Percentiles rank a stretch among this genome's conserved stretches.
These are phyloP conservation scores for Caenorhabditis tropicalis DNA, from an alignment of 1,140 invertebrate genomes.

Conservation along the genomic window DNA sequence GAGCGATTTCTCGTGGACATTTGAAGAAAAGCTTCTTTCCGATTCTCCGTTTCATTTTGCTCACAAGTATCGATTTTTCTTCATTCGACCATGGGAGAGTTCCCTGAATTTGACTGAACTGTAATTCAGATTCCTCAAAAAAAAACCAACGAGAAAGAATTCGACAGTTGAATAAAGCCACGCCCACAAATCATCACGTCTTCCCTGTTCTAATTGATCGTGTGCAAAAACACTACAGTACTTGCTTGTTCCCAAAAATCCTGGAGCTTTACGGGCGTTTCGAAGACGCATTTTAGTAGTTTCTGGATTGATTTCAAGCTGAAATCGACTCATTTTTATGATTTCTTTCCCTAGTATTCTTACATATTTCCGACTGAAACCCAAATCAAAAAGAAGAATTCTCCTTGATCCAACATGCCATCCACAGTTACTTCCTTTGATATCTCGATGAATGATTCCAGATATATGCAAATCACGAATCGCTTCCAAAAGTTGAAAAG, in stretches of 20 bases:
- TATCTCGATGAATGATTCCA: constrained; percentile 51
- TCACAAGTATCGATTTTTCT: neutral
- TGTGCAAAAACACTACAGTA: constrained; percentile 53
- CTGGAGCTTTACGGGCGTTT: constrained; percentile 34
- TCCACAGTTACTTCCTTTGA: constrained; percentile 51
- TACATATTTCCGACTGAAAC: constrained; percentile 50
- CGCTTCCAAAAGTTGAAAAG: constrained; percentile 42
- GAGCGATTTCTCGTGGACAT: constrained; percentile 45
- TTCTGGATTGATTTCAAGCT: neutral
- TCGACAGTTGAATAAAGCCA: constrained; percentile 55
- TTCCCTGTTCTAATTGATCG: constrained; percentile 45
- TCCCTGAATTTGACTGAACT: neutral
- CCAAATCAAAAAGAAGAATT: constrained; percentile 50
- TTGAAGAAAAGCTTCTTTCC: constrained; percentile 19
- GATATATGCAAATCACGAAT: constrained; percentile 49
- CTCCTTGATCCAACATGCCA: constrained; percentile 10
- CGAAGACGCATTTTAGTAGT: constrained; percentile 33
- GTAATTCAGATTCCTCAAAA: neutral
- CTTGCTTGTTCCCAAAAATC: constrained; percentile 51
- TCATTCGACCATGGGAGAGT: neutral
- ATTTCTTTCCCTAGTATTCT: too few relatives aligned
- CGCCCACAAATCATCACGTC: constrained; percentile 55
- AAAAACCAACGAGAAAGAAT: constrained; percentile 27
- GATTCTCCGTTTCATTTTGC: constrained; percentile 17
- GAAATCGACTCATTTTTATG: neutral